These are phyloP conservation scores for Rissa tridactyla DNA, from an alignment of 2,113 vertebrate genomes.

Conservation along the genomic window DNA sequence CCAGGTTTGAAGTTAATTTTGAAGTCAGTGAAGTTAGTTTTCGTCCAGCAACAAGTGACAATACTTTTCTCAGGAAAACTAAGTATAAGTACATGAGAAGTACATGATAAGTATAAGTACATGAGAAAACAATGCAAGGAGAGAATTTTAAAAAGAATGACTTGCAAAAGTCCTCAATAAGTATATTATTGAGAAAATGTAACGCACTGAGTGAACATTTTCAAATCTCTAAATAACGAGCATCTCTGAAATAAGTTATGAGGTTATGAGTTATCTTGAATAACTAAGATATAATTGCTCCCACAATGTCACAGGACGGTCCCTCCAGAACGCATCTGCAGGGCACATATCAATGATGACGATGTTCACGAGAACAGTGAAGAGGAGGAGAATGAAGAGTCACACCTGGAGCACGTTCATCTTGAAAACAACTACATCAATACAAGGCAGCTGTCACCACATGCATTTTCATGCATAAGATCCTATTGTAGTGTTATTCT, in stretches of 20 bases:
- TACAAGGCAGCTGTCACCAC: conserved; percentile 80
- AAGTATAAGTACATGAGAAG: too few species aligned
- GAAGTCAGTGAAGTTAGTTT: neutral
- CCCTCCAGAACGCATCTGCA: conserved; percentile 85
- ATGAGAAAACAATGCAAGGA: neutral
- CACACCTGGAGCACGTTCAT: conserved; percentile 85
- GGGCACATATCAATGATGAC: conserved; percentile 27
- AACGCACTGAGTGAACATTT: neutral
- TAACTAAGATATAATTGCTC: neutral
- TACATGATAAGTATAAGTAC: too few species aligned
- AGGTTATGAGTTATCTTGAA: neutral
- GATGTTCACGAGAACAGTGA: neutral
- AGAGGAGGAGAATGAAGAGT: conserved; percentile 70
- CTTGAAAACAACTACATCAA: conserved; percentile 94
- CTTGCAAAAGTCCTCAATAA: neutral
- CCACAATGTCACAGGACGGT: conserved; percentile 76
- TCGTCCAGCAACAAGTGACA: neutral
- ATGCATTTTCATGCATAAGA: conserved; percentile 88
- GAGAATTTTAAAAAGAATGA: neutral
- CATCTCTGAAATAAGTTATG: neutral
- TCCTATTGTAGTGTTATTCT: conserved; percentile 88
- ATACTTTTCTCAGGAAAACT: neutral
- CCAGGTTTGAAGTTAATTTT: neutral
- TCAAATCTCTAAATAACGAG: neutral
- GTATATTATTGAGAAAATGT: neutral